These are phyloP conservation scores for Oegoconia quadripuncta DNA, from an alignment of 2,888 invertebrate species.

Conservation along the genomic window DNA sequence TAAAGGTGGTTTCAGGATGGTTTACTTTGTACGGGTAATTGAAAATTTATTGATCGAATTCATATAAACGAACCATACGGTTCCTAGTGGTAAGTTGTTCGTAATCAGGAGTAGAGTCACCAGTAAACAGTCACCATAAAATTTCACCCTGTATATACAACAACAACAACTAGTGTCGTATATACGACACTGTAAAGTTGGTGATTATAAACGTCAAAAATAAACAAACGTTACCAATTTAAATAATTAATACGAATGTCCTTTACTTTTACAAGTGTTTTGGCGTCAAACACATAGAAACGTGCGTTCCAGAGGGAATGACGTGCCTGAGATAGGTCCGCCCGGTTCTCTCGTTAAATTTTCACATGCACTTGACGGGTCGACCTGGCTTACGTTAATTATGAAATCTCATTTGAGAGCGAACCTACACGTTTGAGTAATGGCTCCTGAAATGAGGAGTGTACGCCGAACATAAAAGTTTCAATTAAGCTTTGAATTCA, in stretches of 20 bases:
- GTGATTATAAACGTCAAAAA: background rate
- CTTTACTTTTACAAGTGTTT: constrained; percentile 43
- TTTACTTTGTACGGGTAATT: too few relatives aligned
- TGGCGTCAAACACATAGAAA: constrained; percentile 44
- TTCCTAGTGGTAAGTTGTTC: too few relatives aligned
- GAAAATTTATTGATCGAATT: too few relatives aligned
- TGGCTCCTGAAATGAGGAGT: constrained; percentile 61
- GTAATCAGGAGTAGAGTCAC: too few relatives aligned
- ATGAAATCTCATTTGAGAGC: constrained; percentile 75
- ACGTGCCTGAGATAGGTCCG: constrained; percentile 55
- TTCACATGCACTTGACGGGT: constrained; percentile 77
- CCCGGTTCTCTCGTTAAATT: constrained; percentile 68
- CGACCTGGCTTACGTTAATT: constrained; percentile 75
- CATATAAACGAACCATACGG: too few relatives aligned
- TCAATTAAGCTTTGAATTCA: constrained; percentile 42
- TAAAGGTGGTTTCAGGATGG: too few relatives aligned
- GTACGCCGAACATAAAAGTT: constrained; percentile 55
- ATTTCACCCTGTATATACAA: too few relatives aligned
- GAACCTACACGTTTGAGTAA: constrained; percentile 71
- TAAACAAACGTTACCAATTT: background rate
- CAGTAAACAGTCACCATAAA: too few relatives aligned
- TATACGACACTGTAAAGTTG: too few relatives aligned
- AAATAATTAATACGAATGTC: constrained; percentile 33
- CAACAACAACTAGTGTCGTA: too few relatives aligned
- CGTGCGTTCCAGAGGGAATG: background rate